Percentiles rank a stretch among this genome's conserved stretches.
These are phyloP conservation scores for Nomada ruficornis DNA, from an alignment of 2,888 invertebrate species.

Conservation along the genomic window DNA sequence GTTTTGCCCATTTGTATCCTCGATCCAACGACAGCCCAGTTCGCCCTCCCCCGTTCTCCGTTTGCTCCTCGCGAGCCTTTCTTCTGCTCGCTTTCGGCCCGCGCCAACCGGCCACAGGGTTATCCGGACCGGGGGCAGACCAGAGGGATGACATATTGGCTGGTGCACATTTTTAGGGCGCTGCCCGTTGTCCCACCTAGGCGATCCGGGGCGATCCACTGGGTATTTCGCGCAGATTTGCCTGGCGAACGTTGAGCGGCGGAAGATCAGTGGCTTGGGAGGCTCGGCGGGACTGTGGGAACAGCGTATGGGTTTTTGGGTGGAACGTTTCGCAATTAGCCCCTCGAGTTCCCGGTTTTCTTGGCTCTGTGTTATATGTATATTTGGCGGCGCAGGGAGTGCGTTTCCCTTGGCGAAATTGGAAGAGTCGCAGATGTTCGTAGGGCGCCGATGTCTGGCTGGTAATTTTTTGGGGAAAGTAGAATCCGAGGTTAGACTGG, in stretches of 20 bases:
- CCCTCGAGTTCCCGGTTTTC: too few species aligned
- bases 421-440: too few species aligned
- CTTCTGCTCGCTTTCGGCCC: conserved; percentile 39
- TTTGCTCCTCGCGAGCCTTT: conserved; percentile 45
- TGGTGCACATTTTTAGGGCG: conserved; percentile 13
- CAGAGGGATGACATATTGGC: conserved; percentile 74
- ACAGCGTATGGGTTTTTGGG: too few species aligned
- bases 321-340: too few species aligned
- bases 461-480: too few species aligned
- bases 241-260: not conserved
- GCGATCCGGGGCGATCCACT: conserved; percentile 20
- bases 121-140: conserved; percentile 52
- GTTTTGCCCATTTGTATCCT: conserved; percentile 78
- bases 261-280: too few species aligned
- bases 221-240: not conserved
- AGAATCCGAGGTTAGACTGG: too few species aligned
- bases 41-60: conserved; percentile 64
- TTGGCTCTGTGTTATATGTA: too few species aligned
- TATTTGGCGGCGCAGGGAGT: too few species aligned
- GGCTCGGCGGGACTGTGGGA: too few species aligned
- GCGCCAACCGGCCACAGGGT: conserved; percentile 45
- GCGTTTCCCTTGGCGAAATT: too few species aligned
- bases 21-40: conserved; percentile 76
- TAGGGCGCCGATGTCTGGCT: too few species aligned
- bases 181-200: not conserved